phyloP scores from a whole-genome alignment of 2,113 vertebrate species.

The Ctenomys sociabilis region DNA sequence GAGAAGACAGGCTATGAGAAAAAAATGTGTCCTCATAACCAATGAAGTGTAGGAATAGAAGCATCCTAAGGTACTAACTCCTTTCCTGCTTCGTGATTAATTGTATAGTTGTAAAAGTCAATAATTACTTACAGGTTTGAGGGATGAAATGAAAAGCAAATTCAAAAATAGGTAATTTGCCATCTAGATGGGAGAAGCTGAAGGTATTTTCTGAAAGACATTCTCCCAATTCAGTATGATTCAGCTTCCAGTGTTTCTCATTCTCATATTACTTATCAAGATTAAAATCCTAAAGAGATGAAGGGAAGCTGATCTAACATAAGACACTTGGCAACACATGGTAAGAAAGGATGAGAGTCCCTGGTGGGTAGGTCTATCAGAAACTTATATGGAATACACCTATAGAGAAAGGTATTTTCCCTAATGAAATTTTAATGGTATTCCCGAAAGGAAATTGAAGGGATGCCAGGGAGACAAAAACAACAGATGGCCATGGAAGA shows the following conservation, averaged over 20 bases:
- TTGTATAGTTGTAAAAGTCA: background rate
- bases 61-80: background rate
- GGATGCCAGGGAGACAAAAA: constrained; percentile 54
- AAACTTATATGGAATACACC: constrained; percentile 19
- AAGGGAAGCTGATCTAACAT: background rate
- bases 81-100: background rate
- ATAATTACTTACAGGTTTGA: background rate
- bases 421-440: constrained; percentile 33
- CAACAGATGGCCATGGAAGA: constrained; percentile 55
- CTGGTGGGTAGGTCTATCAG: background rate
- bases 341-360: background rate
- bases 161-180: background rate
- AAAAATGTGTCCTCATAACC: background rate
- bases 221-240: background rate
- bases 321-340: background rate
- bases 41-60: background rate
- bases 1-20: background rate
- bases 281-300: constrained; percentile 1
- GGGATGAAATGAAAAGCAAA: background rate
- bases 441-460: constrained; percentile 37
- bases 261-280: background rate
- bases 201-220: background rate
- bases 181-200: background rate
- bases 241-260: background rate
- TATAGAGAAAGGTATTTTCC: constrained; percentile 40